Conservation (phyloP, 2,113 vertebrate species). For the Rhineura floridana region DNA sequence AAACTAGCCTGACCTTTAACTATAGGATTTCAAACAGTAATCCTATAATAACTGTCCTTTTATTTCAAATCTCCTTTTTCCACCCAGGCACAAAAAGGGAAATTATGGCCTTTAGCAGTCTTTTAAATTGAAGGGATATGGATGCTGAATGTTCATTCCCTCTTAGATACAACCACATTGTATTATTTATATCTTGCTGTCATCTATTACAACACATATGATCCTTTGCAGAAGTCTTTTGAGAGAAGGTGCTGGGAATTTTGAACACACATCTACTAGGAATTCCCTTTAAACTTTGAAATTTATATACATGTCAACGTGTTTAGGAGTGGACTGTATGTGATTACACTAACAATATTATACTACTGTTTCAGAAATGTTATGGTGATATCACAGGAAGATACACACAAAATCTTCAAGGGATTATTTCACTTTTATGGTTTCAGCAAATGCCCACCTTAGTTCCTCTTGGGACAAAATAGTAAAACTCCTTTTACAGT, state of each 20-base stretch:
- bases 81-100: conserved; percentile 51
- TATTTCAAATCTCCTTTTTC: conserved; percentile 54
- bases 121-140: conserved; percentile 66
- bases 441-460: not conserved
- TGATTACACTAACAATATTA: not conserved
- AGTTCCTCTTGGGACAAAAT: too few species aligned
- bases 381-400: too few species aligned
- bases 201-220: conserved; percentile 44
- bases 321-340: not conserved
- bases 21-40: conserved; percentile 66
- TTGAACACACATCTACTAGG: conserved; percentile 16
- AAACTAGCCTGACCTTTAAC: conserved; percentile 67
- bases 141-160: conserved; percentile 60
- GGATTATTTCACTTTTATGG: not conserved
- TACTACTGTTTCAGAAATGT: not conserved
- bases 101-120: conserved; percentile 69
- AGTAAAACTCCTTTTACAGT: not conserved
- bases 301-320: not conserved
- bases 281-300: not conserved
- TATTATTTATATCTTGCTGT: conserved; percentile 61
- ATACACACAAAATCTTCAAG: not conserved
- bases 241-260: conserved; percentile 45
- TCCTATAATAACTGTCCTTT: conserved; percentile 73
- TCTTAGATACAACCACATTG: conserved; percentile 54
- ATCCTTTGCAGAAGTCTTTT: conserved; percentile 38